phyloP scores from a whole-genome alignment of 1,140 invertebrate genomes.

The Achroia grisella region DNA sequence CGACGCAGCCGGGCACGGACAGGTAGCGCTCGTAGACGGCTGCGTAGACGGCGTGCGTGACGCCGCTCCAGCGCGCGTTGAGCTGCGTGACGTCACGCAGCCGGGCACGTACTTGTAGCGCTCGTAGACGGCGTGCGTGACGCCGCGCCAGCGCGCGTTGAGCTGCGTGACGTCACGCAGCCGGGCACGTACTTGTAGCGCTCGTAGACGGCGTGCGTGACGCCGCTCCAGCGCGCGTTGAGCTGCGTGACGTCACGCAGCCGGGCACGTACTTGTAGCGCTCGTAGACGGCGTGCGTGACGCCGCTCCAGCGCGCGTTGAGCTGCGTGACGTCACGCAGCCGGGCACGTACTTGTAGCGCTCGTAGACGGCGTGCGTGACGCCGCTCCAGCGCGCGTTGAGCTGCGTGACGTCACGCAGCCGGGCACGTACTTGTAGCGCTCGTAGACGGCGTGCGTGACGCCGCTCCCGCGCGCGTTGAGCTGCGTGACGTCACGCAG shows the following conservation, averaged over 20 bases:
- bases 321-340: constrained; percentile 77
- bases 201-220: constrained; percentile 79
- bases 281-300: constrained; percentile 79
- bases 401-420: too few relatives aligned
- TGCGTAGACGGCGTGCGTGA: constrained; percentile 79
- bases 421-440: constrained; percentile 65
- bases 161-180: constrained; percentile 79
- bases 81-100: constrained; percentile 79
- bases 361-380: background rate
- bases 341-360: background rate
- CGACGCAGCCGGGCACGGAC: constrained; percentile 78
- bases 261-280: constrained; percentile 65
- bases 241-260: constrained; percentile 79
- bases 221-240: constrained; percentile 82
- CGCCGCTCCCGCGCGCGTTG: constrained; percentile 76
- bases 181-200: constrained; percentile 65
- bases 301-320: constrained; percentile 82
- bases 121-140: constrained; percentile 79
- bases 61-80: constrained; percentile 82
- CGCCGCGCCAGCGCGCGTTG: constrained; percentile 82
- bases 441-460: constrained; percentile 79
- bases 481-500: background rate
- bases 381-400: background rate
- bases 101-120: constrained; percentile 65
- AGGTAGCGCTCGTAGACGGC: too few relatives aligned